phyloP scores from a whole-genome alignment of 2,797 vertebrate genomes.

The Myotis pilosus region DNA sequence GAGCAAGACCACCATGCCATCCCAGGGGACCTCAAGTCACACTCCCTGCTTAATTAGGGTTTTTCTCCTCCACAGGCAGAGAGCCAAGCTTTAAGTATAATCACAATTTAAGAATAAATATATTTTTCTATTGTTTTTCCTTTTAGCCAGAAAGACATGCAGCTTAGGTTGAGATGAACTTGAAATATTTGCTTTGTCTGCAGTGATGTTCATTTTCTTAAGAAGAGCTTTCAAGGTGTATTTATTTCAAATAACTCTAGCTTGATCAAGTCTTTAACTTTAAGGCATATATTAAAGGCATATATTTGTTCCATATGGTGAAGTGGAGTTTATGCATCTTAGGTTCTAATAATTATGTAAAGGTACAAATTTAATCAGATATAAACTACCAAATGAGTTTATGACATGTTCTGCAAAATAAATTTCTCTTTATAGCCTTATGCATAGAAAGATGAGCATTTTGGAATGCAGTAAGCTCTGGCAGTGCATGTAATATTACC shows the following conservation, averaged over 20 bases:
- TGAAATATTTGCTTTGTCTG: neutral
- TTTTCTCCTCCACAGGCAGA: neutral
- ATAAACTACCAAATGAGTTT: constrained; percentile 60
- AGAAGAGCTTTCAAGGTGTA: neutral
- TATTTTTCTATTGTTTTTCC: neutral
- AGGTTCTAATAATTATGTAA: constrained; percentile 65
- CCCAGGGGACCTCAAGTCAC: neutral
- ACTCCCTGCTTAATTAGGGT: neutral
- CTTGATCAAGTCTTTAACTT: neutral
- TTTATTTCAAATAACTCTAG: constrained; percentile 12
- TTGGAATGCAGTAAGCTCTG: constrained; percentile 56
- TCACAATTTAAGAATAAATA: neutral
- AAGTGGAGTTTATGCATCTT: neutral
- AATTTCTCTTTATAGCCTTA: constrained; percentile 19
- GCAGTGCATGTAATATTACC: neutral
- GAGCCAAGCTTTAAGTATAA: neutral
- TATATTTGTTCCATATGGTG: neutral
- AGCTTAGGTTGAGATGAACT: neutral
- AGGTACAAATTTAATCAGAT: constrained; percentile 58
- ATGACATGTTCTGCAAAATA: neutral
- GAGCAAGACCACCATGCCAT: neutral
- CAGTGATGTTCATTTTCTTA: neutral
- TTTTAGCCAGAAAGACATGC: neutral
- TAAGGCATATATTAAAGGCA: constrained; percentile 22
- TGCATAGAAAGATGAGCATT: constrained; percentile 59